Evolutionary conservation across 2,888 invertebrate species (phyloP).

Genomic region (Xestia c-nigrum): DNA sequence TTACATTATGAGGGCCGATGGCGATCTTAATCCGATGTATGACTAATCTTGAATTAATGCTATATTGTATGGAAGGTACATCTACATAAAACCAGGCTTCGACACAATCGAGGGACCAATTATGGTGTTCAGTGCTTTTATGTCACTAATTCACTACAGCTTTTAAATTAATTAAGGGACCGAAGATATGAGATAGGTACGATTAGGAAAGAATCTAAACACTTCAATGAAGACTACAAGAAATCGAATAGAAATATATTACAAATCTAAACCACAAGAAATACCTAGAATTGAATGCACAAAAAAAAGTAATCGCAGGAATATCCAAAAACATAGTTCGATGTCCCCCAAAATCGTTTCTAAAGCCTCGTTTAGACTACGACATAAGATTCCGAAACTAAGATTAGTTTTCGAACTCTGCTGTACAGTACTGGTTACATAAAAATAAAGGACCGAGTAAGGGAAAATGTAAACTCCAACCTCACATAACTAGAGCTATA

Average conservation of each 20-base stretch:
- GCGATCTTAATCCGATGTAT: constrained; percentile 22
- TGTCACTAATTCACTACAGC: not conserved
- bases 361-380: constrained; percentile 42
- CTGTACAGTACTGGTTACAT: constrained; percentile 2
- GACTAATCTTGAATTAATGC: not conserved
- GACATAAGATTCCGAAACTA: not conserved
- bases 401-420: not conserved
- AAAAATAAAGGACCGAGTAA: constrained; percentile 19
- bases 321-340: constrained; percentile 26
- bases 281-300: constrained; percentile 6
- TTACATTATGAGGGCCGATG: not conserved
- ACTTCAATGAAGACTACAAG: not conserved
- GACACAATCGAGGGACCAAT: not conserved
- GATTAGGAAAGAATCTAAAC: not conserved
- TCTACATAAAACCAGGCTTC: not conserved
- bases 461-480: constrained; percentile 10
- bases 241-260: not conserved
- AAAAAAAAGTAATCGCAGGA: constrained; percentile 12
- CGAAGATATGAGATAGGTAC: not conserved
- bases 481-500: constrained; percentile 10
- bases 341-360: constrained; percentile 33
- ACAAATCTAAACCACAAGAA: constrained; percentile 9
- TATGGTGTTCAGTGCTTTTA: not conserved
- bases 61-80: not conserved
- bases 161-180: not conserved